Conservation (phyloP, 2,113 vertebrate genomes). For the Cyprinus carpio region DNA sequence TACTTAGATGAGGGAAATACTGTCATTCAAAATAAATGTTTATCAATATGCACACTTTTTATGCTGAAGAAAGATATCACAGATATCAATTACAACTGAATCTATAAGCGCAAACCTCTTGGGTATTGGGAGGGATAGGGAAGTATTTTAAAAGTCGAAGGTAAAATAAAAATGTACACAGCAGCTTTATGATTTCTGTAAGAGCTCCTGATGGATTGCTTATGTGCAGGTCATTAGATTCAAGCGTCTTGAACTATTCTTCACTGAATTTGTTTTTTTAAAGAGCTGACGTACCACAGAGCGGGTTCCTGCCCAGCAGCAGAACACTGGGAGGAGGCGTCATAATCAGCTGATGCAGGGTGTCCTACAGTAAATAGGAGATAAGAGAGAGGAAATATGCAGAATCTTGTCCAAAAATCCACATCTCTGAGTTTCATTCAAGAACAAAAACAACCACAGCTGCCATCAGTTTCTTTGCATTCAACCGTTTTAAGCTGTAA, state of each 20-base stretch:
- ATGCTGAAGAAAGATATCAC: not conserved
- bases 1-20: not conserved
- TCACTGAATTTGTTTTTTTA: not conserved
- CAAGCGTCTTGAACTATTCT: not conserved
- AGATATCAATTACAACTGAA: not conserved
- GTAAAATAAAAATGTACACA: not conserved
- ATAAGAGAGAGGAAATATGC: not conserved
- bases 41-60: not conserved
- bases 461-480: constrained; percentile 32
- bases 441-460: not conserved
- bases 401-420: not conserved
- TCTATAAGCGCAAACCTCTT: too few relatives aligned
- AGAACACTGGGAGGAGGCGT: constrained; percentile 95
- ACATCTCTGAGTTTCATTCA: not conserved
- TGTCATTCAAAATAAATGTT: not conserved
- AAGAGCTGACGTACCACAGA: constrained; percentile 80
- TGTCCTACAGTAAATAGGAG: constrained; percentile 79
- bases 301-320: constrained; percentile 89
- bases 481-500: constrained; percentile 15
- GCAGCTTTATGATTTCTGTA: not conserved
- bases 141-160: not conserved
- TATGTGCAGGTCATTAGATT: not conserved
- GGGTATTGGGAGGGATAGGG: not conserved
- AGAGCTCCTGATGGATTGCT: not conserved
- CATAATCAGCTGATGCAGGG: constrained; percentile 94